Evolutionary conservation across 2,888 invertebrate species (phyloP), one percentile per base, ranked within the genome.

Genomic region (Apotomis capreana): DNA sequence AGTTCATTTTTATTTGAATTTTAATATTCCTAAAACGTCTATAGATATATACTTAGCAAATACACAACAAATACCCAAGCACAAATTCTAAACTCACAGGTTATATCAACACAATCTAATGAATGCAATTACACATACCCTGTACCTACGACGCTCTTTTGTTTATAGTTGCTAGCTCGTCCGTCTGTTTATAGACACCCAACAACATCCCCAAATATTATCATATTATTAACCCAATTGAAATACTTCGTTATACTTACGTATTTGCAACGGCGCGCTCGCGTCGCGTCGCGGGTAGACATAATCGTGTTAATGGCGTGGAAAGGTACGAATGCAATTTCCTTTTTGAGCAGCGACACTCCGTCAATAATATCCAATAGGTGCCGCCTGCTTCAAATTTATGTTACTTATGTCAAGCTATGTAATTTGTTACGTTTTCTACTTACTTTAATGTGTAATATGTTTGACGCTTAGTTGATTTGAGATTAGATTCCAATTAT

Each of bases 271-370:
- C 58, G 37, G 46, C 64, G 63, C 12, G n/a, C 26, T 57, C 61
- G 12, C 44, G 62, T 71, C 71, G 62, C 67, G 26, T 26, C 26
- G 2, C 15, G 51, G 55, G 61, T 68, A 61, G 71, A 71, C 67
- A 61, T 68, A 71, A 71, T 62, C 71, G 67, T 68, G 71, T 62
- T 71, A 68, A 71, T 71, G 71, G 62, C 62, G 71, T 67, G 67
- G 71, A 71, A 71, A 71, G 61, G 67, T 58, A 57, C 67, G 71
- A 71, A 71, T 71, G 71, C 67, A 71, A 71, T 71, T 71, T 71
- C 71, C 71, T 62, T 40, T 68, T 67, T 58, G 36, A 62, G 62
- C 62, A 44, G 54, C 51, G 71, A 71, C 61, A 60, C 70, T 61
- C 37, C 57, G 60, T 57, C 44, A 67, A 71, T 68, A 71, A 68